These are phyloP conservation scores for Callocephalon fimbriatum DNA, from an alignment of 2,113 vertebrate genomes.

Conservation along the genomic window DNA sequence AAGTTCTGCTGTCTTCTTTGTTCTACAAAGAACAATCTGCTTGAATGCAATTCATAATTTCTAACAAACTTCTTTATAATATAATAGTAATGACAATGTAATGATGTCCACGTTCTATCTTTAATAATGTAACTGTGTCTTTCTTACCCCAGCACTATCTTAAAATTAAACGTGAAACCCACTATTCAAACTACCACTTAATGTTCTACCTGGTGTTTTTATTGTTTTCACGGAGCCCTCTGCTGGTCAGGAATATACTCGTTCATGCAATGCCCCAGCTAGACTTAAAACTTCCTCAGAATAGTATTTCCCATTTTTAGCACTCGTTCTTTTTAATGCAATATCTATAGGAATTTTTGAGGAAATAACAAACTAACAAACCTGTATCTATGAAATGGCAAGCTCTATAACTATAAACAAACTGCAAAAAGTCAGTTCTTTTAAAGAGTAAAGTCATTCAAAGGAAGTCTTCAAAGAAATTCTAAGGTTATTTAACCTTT, in stretches of 20 bases:
- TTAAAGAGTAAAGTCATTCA: not conserved
- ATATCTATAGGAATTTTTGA: not conserved
- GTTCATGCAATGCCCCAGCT: not conserved
- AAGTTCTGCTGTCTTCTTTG: not conserved
- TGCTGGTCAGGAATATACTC: not conserved
- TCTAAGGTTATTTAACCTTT: not conserved
- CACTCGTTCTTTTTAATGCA: not conserved
- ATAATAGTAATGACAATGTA: not conserved
- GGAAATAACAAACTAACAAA: not conserved
- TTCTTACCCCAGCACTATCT: not conserved
- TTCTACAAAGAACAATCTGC: not conserved
- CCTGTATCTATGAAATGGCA: not conserved
- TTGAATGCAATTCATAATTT: not conserved
- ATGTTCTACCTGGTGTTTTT: accelerated
- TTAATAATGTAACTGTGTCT: not conserved
- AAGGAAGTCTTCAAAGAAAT: not conserved
- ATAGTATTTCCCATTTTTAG: not conserved
- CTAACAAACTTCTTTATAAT: not conserved
- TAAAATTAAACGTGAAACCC: not conserved
- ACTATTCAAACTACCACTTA: not conserved
- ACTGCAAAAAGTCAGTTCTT: not conserved
- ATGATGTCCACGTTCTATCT: not conserved
- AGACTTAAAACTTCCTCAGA: not conserved
- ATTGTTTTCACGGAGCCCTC: not conserved
- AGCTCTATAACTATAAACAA: not conserved